Percentiles rank a stretch among this genome's conserved stretches.
phyloP scores from a whole-genome alignment of 30 jellyfish, hydroid and myxozoan genomes.

The Pelagia noctiluca region DNA sequence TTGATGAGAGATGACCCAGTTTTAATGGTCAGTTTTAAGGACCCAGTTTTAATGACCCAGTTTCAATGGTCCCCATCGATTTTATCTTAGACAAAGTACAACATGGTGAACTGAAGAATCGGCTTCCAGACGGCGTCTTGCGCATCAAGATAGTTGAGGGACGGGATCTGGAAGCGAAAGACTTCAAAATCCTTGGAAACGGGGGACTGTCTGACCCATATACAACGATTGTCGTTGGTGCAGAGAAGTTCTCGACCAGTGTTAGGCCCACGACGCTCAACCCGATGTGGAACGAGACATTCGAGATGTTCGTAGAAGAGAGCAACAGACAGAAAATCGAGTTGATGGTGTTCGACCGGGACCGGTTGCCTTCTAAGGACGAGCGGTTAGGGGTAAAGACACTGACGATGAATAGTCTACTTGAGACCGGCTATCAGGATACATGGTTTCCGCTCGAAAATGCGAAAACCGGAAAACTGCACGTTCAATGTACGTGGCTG shows the following conservation, averaged over 20 bases:
- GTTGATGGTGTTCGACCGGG: slow-evolving; percentile 60
- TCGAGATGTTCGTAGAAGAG: slow-evolving; percentile 74
- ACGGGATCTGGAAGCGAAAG: slow-evolving; percentile 74
- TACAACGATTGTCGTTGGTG: slow-evolving; percentile 62
- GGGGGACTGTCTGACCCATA: slow-evolving; percentile 78
- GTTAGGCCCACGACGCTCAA: slow-evolving; percentile 57
- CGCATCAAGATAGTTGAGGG: slow-evolving; percentile 76
- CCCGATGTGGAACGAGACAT: slow-evolving; percentile 79
- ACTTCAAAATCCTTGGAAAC: slow-evolving; percentile 58
- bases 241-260: slow-evolving; percentile 58
- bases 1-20: too few species aligned
- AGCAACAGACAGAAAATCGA: slow-evolving; percentile 51
- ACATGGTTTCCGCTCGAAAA: slow-evolving; percentile 75
- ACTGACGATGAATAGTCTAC: slow-evolving; percentile 40
- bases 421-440: slow-evolving; percentile 56
- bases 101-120: slow-evolving; percentile 66
- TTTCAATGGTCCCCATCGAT: too few species aligned
- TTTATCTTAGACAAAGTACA: slow-evolving; percentile 30
- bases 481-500: slow-evolving; percentile 72
- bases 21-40: too few species aligned
- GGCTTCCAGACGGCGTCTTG: slow-evolving; percentile 77
- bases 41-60: too few species aligned
- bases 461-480: slow-evolving; percentile 73
- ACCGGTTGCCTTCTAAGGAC: slow-evolving; percentile 71
- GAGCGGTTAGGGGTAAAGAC: slow-evolving; percentile 66